These are phyloP conservation scores for Cotesia congregata DNA, from an alignment of 2,888 invertebrate genomes.

Conservation along the genomic window DNA sequence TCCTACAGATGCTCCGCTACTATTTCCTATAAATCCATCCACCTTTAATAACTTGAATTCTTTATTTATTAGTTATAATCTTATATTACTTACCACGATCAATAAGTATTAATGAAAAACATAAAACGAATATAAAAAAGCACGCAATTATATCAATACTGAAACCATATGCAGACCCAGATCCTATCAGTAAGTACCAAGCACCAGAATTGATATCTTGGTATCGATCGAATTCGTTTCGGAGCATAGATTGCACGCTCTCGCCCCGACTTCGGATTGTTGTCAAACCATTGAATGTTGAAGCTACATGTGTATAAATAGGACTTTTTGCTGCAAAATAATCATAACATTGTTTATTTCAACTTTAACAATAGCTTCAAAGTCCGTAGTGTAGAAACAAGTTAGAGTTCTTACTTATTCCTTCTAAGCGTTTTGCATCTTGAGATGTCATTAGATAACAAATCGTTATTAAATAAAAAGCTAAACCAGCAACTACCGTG, in stretches of 20 bases:
- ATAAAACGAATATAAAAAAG: constrained; percentile 76
- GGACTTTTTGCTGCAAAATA: constrained; percentile 79
- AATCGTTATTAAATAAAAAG: constrained; percentile 76
- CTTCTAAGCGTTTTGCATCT: constrained; percentile 78
- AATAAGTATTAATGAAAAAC: constrained; percentile 76
- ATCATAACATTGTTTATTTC: background rate
- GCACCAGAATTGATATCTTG: constrained; percentile 81
- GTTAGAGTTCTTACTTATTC: constrained; percentile 67
- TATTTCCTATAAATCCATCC: constrained; percentile 67
- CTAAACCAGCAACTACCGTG: constrained; percentile 74
- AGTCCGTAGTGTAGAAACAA: background rate
- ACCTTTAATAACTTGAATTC: no score
- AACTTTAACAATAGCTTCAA: no score
- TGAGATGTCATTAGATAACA: constrained; percentile 81
- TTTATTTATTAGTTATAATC: no score
- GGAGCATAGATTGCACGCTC: constrained; percentile 76
- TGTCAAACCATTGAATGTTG: constrained; percentile 86
- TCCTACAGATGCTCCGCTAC: constrained; percentile 78
- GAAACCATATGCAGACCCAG: constrained; percentile 80
- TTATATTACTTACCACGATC: constrained; percentile 70
- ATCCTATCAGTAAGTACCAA: constrained; percentile 78
- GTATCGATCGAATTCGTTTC: constrained; percentile 80
- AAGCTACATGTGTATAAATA: constrained; percentile 90
- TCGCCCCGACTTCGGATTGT: constrained; percentile 87
- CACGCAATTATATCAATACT: constrained; percentile 81